Conservation (phyloP, 2,113 vertebrate genomes). For the western clawed frog (Xenopus tropicalis) region DNA sequence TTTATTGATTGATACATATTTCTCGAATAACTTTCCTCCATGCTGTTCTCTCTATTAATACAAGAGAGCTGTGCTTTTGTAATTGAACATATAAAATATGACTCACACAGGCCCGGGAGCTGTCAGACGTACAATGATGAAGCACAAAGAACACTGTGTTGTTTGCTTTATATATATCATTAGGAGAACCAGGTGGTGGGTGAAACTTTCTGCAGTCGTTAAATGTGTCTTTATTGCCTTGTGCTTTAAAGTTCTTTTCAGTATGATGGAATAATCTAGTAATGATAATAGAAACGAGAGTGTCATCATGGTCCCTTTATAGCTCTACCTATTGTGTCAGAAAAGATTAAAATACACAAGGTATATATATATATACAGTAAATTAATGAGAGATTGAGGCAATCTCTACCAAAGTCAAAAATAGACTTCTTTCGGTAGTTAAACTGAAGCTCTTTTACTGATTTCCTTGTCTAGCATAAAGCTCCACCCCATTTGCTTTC, state of each 20-base stretch:
- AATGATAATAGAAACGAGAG: too few relatives aligned
- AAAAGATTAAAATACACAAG: too few relatives aligned
- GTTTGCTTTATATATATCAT: conserved; percentile 29
- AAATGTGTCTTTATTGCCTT: not conserved
- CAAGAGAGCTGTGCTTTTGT: conserved; percentile 5
- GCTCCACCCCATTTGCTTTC: too few relatives aligned
- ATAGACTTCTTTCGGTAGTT: too few relatives aligned
- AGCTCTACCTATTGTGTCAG: too few relatives aligned
- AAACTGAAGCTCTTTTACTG: too few relatives aligned
- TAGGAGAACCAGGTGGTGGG: conserved; percentile 4
- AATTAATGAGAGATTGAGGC: too few relatives aligned
- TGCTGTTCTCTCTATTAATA: conserved; percentile 4
- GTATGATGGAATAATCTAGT: too few relatives aligned
- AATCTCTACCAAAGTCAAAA: too few relatives aligned
- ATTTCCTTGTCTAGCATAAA: too few relatives aligned
- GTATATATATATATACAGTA: too few relatives aligned
- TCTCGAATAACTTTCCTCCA: not conserved
- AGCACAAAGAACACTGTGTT: conserved; percentile 6
- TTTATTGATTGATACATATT: conserved; percentile 12
- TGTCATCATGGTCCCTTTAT: too few relatives aligned
- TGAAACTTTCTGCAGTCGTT: conserved; percentile 1
- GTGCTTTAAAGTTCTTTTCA: not conserved
- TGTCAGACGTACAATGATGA: conserved; percentile 32
- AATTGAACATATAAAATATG: conserved; percentile 30
- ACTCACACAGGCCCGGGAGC: conserved; percentile 23